Evolutionary conservation across 2,888 invertebrate genomes (phyloP), one percentile per base, ranked within the genome.

Genomic region (Dryobota labecula): DNA sequence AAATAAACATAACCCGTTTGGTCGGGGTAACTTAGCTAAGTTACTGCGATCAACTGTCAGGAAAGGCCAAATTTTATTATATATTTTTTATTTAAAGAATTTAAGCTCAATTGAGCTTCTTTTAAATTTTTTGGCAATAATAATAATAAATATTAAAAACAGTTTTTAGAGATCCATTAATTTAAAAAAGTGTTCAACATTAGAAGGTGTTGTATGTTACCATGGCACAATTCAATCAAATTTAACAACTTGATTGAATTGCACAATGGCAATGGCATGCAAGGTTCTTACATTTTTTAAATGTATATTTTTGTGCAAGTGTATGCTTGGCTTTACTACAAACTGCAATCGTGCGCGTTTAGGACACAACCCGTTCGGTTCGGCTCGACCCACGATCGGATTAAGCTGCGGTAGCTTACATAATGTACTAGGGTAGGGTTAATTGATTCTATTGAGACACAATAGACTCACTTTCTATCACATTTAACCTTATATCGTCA

Each of bases 401-500:
- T 73, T 77, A 81, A 18, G 45, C 56, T 73, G 73, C 66, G 71
- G 81, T 67, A 47, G 73, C 73, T 80, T 82, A 79, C 79, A 70
- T 82, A 73, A 80, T 80, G 78, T 78, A 80, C 82, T 57, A 66
- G 68, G 53, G 45, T 13, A 36, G 45, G 68, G 79, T 78, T 82
- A 82, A 82, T 80, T 80, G 78, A 78, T 80, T 80, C 82, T 73
- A 73, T 69, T 80, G 64, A 82, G 43, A 69, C 51, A 66, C 67
- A 64, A 73, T 65, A 73, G 58, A 15, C 45, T 65, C 36, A 38
- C 60, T 63, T 63, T 81, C 73, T 58, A 62, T 68, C 33, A 57
- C 67, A 65, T 54, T 65, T 65, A 62, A 79, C 49, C 49, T 41
- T 62, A 72, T 72, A 51, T 65, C 36, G 54, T 30, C 18, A 15